Conservation (phyloP, 2,888 invertebrate species). For the Auanema sp. region DNA sequence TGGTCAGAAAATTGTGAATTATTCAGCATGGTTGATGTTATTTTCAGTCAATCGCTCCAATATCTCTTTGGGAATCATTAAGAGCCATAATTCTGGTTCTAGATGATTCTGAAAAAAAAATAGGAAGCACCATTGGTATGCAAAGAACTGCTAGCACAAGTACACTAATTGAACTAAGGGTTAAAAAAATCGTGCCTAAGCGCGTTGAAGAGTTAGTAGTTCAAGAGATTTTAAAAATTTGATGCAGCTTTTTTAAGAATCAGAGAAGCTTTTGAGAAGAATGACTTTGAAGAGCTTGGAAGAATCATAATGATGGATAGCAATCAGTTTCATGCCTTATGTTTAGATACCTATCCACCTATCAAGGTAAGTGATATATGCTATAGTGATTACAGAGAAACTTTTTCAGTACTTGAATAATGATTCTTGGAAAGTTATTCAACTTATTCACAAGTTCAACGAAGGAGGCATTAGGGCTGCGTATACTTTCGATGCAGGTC, state of each 20-base stretch:
- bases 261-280: slow-evolving; percentile 71
- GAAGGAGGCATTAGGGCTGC: slow-evolving; percentile 73
- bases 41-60: slow-evolving; percentile 18
- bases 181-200: slow-evolving; percentile 76
- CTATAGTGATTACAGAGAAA: no score
- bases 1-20: slow-evolving; percentile 22
- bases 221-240: background rate
- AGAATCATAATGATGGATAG: slow-evolving; percentile 91
- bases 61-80: slow-evolving; percentile 84
- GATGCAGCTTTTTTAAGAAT: slow-evolving; percentile 45
- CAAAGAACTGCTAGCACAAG: slow-evolving; percentile 79
- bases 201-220: slow-evolving; percentile 69
- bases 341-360: slow-evolving; percentile 90
- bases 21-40: background rate
- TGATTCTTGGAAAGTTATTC: slow-evolving; percentile 78
- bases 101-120: slow-evolving; percentile 59
- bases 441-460: slow-evolving; percentile 83
- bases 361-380: slow-evolving; percentile 67
- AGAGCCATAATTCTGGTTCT: slow-evolving; percentile 85
- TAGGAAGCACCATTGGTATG: slow-evolving; percentile 79
- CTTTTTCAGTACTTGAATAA: slow-evolving; percentile 80
- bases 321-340: slow-evolving; percentile 92
- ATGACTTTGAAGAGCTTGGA: slow-evolving; percentile 83
- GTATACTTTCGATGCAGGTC: slow-evolving; percentile 90
- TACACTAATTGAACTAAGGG: slow-evolving; percentile 77